Conservation (phyloP, 2,888 invertebrate genomes). For the Noctua janthina region DNA sequence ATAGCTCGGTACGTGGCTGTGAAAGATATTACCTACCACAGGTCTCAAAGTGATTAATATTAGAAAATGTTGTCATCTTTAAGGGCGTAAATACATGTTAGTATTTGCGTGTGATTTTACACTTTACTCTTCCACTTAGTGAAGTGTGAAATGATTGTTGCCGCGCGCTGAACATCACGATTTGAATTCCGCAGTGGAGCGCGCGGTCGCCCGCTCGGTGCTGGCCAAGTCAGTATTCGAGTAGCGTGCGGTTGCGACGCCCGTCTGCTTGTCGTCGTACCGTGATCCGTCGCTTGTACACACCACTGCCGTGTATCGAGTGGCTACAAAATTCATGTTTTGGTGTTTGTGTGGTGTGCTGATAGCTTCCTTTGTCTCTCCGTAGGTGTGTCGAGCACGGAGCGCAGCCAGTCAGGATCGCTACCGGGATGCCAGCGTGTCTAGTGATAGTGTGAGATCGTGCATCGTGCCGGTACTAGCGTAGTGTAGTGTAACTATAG, state of each 20-base stretch:
- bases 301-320: conserved; percentile 70
- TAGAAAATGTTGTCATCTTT: conserved; percentile 51
- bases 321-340: conserved; percentile 78
- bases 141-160: conserved; percentile 84
- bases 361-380: conserved; percentile 82
- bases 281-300: conserved; percentile 54
- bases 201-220: conserved; percentile 59
- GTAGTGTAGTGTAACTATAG: conserved; percentile 88
- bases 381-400: conserved; percentile 82
- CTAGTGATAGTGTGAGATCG: conserved; percentile 88
- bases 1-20: conserved; percentile 45
- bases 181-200: conserved; percentile 75
- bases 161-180: conserved; percentile 77
- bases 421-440: conserved; percentile 85
- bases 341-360: conserved; percentile 80
- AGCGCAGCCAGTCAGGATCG: conserved; percentile 71
- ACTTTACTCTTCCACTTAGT: conserved; percentile 83
- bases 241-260: conserved; percentile 73
- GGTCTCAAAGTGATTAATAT: conserved; percentile 39
- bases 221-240: conserved; percentile 78
- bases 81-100: conserved; percentile 68
- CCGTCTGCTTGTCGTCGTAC: conserved; percentile 65
- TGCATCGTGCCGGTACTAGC: conserved; percentile 82
- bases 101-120: conserved; percentile 84
- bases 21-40: conserved; percentile 31